A percentile compares a stretch with the other conserved stretches of the same genome.
Evolutionary conservation across 1,140 invertebrate species (phyloP).

Genomic region (Rhopalosiphum maidis): DNA sequence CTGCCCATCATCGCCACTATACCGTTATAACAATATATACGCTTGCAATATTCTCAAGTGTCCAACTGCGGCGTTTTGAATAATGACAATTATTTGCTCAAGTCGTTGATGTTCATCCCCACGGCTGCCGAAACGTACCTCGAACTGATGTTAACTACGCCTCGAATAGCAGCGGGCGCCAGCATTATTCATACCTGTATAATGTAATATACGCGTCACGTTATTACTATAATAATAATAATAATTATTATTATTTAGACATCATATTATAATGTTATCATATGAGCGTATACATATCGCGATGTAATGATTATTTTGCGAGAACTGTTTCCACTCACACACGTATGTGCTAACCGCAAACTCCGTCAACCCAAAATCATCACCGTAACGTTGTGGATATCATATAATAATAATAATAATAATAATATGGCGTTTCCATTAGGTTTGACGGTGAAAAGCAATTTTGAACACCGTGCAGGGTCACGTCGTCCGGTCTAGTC

Average conservation of each 20-base stretch:
- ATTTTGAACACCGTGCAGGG: neutral
- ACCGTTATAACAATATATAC: neutral
- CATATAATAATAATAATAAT: neutral
- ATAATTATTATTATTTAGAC: neutral
- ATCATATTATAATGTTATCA: neutral
- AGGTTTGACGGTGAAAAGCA: neutral
- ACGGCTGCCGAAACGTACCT: neutral
- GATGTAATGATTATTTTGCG: neutral
- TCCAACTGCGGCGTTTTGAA: slow-evolving; percentile 1
- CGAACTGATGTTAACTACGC: neutral
- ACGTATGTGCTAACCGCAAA: neutral
- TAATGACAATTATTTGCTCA: slow-evolving; percentile 27
- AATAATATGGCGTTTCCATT: neutral
- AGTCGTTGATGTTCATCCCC: slow-evolving; percentile 4
- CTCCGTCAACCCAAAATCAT: neutral
- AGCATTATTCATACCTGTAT: neutral
- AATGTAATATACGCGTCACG: neutral
- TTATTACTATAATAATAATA: neutral
- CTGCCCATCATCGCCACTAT: neutral
- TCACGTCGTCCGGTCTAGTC: neutral
- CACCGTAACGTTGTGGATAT: neutral
- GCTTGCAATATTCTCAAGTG: slow-evolving; percentile 36
- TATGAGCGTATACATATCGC: neutral
- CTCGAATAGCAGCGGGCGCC: neutral
- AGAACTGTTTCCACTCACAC: neutral